Evolutionary conservation across 1,140 invertebrate species (phyloP), one percentile per base, ranked within the genome.

Genomic region (Sinonovacula constricta): DNA sequence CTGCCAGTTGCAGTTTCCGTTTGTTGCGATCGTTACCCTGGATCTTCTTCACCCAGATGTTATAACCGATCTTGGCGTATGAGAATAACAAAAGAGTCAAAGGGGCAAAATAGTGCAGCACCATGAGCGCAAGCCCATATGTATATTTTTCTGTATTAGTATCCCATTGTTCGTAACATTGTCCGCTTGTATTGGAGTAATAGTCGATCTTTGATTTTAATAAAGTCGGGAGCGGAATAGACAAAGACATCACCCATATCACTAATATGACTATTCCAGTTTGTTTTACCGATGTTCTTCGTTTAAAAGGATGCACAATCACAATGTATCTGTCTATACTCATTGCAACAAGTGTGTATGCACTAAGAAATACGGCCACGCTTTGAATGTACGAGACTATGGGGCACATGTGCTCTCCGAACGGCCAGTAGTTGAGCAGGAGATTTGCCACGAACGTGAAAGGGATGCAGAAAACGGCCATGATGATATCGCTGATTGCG

Each of bases 351-450:
- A 98, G 91, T 84, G 98, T 96, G 70, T 98, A 95, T 57, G 95
- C 96, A 83, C 95, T 97, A 0, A 97, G 97, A 87, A 98, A 98
- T 90, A 98, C 97, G 84, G 98, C 98, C 56, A 99, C 96, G 28
- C 96, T 96, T 0, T 97, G 98, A 0, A 95, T 95, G 26, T 95
- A 97, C 94, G 97, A 83, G 18, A 88, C 87, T n/a, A 87, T 94
- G 85, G 98, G 98, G 91, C 97, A 99, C 93, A 97, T 95, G 39
- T 95, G 92, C 18, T 94, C 93, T 1, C 97, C 97, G 87, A 99
- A 98, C 0, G 94, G 94, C 97, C 97, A 99, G 22, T 94, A 94
- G 34, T 95, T 93, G 45, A 96, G 91, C 14, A 94, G 93, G 92
- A 97, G 95, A 0, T 97, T 98, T 0, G 95, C 94, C 15, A 98